Evolutionary conservation across 2,888 invertebrate species (phyloP).

Genomic region (Copidosoma aretas): DNA sequence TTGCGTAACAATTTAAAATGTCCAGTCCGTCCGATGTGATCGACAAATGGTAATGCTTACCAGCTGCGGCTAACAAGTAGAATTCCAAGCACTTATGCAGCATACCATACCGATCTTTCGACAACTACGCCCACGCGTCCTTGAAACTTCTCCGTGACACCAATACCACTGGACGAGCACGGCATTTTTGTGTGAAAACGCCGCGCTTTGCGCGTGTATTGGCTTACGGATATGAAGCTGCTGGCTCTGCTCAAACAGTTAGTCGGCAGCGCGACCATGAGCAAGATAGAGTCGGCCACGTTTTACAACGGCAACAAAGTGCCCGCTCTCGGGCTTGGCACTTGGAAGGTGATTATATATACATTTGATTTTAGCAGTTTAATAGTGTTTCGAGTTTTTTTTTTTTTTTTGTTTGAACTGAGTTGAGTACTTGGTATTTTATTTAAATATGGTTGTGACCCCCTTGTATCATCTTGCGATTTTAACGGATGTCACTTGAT

Average conservation of each 20-base stretch:
- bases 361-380: too few species aligned
- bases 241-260: background rate
- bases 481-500: too few species aligned
- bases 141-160: background rate
- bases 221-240: background rate
- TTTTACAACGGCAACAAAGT: slow-evolving; percentile 59
- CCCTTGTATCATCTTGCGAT: too few species aligned
- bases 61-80: background rate
- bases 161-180: background rate
- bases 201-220: background rate
- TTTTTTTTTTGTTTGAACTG: too few species aligned
- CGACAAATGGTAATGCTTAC: background rate
- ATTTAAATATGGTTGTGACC: too few species aligned
- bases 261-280: slow-evolving; percentile 37
- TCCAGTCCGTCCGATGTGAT: too few species aligned
- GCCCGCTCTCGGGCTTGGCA: slow-evolving; percentile 61
- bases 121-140: background rate
- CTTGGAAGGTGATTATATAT: slow-evolving; percentile 57
- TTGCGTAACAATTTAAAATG: too few species aligned
- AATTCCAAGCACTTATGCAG: too few species aligned
- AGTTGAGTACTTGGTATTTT: too few species aligned
- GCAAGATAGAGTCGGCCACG: slow-evolving; percentile 61
- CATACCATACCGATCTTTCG: background rate
- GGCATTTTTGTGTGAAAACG: background rate
- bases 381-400: too few species aligned